phyloP scores from a whole-genome alignment of 92 coral and sea anemone species.

The Parazoanthus swiftii region DNA sequence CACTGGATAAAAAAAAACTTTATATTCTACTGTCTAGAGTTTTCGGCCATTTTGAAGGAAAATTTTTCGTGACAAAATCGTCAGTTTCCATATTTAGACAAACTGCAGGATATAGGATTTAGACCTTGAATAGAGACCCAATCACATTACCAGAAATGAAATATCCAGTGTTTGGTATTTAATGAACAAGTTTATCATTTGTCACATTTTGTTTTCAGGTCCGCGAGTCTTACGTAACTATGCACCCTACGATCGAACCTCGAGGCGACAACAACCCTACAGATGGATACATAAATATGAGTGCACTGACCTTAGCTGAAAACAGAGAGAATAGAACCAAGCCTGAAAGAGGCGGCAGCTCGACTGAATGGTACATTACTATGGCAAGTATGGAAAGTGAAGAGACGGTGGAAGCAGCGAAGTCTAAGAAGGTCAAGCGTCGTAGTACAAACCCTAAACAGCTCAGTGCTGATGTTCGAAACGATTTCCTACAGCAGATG shows the following conservation, averaged over 20 bases:
- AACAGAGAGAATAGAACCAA: background rate
- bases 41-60: no score
- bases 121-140: no score
- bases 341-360: background rate
- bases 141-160: no score
- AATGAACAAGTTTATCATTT: no score
- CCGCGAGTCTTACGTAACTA: conserved; percentile 23
- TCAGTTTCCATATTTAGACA: no score
- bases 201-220: background rate
- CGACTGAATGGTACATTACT: conserved; percentile 14
- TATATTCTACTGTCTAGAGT: no score
- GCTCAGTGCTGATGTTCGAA: conserved; percentile 30
- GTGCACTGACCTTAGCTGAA: conserved; percentile 15
- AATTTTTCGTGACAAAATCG: no score
- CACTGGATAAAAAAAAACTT: no score
- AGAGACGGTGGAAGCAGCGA: background rate
- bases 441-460: conserved; percentile 37
- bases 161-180: no score
- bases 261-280: background rate
- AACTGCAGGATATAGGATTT: no score
- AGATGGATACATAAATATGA: conserved; percentile 27
- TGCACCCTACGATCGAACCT: conserved; percentile 5
- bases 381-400: conserved; percentile 24
- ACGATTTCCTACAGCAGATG: conserved; percentile 33
- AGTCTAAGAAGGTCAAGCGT: background rate